Conservation (phyloP, 2,113 vertebrate species). For the Myodes glareolus region DNA sequence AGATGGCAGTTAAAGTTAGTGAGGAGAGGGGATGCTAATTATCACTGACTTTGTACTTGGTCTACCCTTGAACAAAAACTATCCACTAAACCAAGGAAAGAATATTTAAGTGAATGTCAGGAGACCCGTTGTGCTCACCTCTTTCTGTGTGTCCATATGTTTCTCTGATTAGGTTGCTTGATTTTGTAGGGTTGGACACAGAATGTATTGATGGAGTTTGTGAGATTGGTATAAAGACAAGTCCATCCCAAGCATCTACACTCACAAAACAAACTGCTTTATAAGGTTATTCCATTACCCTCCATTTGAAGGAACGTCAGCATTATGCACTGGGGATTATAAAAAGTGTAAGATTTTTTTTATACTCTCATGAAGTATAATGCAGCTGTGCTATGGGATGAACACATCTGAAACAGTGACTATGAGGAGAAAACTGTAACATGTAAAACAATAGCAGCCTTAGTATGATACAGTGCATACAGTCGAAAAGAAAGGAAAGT, state of each 20-base stretch:
- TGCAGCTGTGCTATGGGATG: background rate
- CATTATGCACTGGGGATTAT: background rate
- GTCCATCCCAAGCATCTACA: background rate
- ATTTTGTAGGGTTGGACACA: background rate
- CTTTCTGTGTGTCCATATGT: background rate
- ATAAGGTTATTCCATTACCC: background rate
- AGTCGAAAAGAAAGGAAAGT: background rate
- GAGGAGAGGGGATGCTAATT: background rate
- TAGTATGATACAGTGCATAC: accelerated
- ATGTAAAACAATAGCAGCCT: background rate
- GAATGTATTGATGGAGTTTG: background rate
- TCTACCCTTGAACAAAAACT: background rate
- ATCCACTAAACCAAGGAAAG: background rate
- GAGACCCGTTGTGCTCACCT: background rate
- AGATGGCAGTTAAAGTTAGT: background rate
- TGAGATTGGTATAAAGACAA: background rate
- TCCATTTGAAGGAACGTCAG: background rate
- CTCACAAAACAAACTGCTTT: background rate
- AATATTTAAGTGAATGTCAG: background rate
- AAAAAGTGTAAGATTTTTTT: background rate
- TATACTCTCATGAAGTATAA: background rate
- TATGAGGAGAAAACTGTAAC: background rate
- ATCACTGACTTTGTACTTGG: background rate
- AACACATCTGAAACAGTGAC: background rate
- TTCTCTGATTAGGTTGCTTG: background rate